A percentile compares a stretch with the other conserved stretches of the same genome.
phyloP scores from a whole-genome alignment of 1,140 invertebrate genomes.

The Ceratosolen fusciceps region DNA sequence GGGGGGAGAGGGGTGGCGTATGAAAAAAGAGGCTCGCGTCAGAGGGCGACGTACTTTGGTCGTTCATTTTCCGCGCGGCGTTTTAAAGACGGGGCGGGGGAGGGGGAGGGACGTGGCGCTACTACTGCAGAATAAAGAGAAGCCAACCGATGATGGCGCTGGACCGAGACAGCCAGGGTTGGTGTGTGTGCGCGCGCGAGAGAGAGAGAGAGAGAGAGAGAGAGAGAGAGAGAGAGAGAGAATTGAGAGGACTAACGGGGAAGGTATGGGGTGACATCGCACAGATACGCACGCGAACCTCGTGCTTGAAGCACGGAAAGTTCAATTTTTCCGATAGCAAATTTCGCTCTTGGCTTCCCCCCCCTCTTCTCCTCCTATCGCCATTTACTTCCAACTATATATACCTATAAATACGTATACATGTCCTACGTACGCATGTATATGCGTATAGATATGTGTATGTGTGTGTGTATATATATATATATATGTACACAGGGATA shows the following conservation, averaged over 20 bases:
- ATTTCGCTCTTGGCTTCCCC: conserved; percentile 39
- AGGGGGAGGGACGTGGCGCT: conserved; percentile 57
- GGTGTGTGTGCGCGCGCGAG: conserved; percentile 53
- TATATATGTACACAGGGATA: too few species aligned
- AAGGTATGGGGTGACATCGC: conserved; percentile 45
- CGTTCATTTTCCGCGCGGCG: conserved; percentile 45
- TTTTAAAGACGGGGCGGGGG: conserved; percentile 56
- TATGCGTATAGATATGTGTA: too few species aligned
- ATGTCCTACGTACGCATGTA: too few species aligned
- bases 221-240: conserved; percentile 54
- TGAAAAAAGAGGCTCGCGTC: conserved; percentile 7
- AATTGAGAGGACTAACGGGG: conserved; percentile 37
- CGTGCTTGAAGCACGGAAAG: conserved; percentile 43
- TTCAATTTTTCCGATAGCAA: conserved; percentile 49
- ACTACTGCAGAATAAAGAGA: conserved; percentile 57
- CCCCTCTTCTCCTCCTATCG: conserved; percentile 6
- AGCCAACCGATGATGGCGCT: conserved; percentile 51
- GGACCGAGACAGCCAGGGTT: conserved; percentile 5
- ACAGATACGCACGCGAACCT: conserved; percentile 27
- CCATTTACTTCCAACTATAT: conserved; percentile 42
- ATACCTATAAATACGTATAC: too few species aligned
- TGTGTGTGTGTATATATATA: too few species aligned
- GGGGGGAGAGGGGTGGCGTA: conserved; percentile 8
- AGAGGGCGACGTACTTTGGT: conserved; percentile 30
- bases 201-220: conserved; percentile 55